Percentiles rank a stretch among this genome's conserved stretches.
Evolutionary conservation across 2,888 invertebrate species (phyloP).

Genomic region (Resseliella maxima): DNA sequence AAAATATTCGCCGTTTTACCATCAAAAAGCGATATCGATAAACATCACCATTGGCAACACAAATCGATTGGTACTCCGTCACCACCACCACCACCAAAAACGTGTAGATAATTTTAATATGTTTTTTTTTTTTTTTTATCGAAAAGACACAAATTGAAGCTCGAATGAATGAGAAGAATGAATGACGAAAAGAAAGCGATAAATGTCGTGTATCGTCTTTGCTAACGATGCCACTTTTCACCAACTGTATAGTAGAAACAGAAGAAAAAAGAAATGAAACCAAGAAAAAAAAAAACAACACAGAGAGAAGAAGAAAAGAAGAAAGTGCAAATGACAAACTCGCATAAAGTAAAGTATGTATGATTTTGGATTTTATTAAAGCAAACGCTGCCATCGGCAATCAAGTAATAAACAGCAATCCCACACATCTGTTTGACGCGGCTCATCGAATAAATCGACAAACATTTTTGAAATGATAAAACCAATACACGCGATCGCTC

Average conservation of each 20-base stretch:
- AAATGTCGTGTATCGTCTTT: background rate
- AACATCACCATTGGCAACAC: slow-evolving; percentile 28
- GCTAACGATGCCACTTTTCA: background rate
- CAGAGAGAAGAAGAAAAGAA: background rate
- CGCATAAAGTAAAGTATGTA: slow-evolving; percentile 21
- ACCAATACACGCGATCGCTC: background rate
- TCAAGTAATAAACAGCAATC: slow-evolving; percentile 4
- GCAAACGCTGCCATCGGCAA: background rate
- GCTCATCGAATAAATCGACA: background rate
- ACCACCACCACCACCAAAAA: no score
- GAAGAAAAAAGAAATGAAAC: background rate
- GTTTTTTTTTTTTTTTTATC: slow-evolving; percentile 2
- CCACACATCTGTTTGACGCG: slow-evolving; percentile 31
- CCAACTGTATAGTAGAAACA: background rate
- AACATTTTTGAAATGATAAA: slow-evolving; percentile 11
- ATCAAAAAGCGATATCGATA: background rate
- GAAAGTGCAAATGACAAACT: background rate
- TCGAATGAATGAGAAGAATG: background rate
- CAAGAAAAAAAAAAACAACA: background rate
- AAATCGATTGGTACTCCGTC: background rate
- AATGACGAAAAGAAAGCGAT: background rate
- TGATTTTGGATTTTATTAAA: slow-evolving; percentile 37
- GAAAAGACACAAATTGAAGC: background rate
- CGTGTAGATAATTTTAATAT: slow-evolving; percentile 40
- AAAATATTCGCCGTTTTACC: background rate